These are phyloP conservation scores for Pycnomerus fuliginosus DNA, from an alignment of 2,888 invertebrate species.

Conservation along the genomic window DNA sequence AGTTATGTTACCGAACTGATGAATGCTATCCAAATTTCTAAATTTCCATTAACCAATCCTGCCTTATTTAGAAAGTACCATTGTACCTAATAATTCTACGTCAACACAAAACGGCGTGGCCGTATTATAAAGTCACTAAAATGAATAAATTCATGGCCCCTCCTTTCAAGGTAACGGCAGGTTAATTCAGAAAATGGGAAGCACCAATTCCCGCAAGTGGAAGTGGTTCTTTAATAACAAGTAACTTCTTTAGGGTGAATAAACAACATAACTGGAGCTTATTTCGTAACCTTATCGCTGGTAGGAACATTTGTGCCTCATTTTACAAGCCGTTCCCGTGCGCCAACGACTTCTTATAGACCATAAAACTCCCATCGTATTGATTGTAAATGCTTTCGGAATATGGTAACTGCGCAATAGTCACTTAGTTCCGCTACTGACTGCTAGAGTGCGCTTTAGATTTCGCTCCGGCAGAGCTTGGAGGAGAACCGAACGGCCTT, in stretches of 20 bases:
- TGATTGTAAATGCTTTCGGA: conserved; percentile 50
- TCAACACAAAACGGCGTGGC: no score
- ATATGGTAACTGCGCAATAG: conserved; percentile 36
- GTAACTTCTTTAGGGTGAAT: conserved; percentile 30
- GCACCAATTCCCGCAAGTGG: no score
- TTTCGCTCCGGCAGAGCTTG: not conserved
- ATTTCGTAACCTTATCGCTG: conserved; percentile 42
- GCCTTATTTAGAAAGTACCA: no score
- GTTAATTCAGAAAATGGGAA: no score
- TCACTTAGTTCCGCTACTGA: conserved; percentile 35
- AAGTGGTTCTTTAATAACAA: conserved; percentile 19
- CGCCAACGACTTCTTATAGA: conserved; percentile 52
- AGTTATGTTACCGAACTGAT: no score
- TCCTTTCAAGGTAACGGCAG: no score
- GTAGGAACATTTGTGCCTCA: conserved; percentile 50
- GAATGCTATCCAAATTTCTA: no score
- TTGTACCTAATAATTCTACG: no score
- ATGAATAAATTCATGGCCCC: no score
- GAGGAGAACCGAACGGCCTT: conserved; percentile 20
- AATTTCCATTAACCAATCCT: no score
- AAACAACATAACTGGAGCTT: conserved; percentile 41
- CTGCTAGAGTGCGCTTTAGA: conserved; percentile 34
- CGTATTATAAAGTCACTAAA: no score
- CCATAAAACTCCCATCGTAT: conserved; percentile 55
- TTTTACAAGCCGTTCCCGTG: conserved; percentile 49